Conservation (phyloP, 2,113 vertebrate genomes). For the Coregonus clupeaformis region DNA sequence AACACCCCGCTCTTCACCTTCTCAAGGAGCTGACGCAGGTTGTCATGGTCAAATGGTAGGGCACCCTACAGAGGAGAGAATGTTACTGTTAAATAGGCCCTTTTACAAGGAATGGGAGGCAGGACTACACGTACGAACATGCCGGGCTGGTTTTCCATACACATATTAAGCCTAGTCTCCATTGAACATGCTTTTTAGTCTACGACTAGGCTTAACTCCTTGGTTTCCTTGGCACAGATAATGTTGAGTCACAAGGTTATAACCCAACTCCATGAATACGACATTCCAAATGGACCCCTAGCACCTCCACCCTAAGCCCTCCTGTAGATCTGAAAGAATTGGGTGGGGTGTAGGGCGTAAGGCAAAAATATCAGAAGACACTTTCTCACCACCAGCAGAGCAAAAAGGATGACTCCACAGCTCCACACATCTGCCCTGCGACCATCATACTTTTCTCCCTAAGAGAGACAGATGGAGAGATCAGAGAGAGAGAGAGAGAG, state of each 20-base stretch:
- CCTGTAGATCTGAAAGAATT: too few relatives aligned
- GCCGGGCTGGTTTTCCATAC: background rate
- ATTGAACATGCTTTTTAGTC: too few relatives aligned
- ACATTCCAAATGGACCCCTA: too few relatives aligned
- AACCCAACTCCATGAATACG: too few relatives aligned
- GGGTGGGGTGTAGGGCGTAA: too few relatives aligned
- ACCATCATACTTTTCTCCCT: conserved; percentile 92
- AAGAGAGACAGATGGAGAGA: conserved; percentile 21
- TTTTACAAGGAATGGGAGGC: background rate
- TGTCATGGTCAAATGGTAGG: conserved; percentile 91
- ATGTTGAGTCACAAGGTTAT: too few relatives aligned
- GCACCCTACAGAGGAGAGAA: conserved; percentile 75
- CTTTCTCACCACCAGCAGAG: conserved; percentile 82
- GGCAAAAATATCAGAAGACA: background rate
- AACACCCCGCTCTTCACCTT: conserved; percentile 93
- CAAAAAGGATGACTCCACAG: conserved; percentile 90
- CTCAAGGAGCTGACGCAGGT: conserved; percentile 91
- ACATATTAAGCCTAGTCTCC: too few relatives aligned
- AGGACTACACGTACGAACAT: background rate
- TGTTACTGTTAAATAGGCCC: background rate
- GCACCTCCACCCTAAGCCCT: too few relatives aligned
- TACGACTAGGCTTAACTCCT: too few relatives aligned
- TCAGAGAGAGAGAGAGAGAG: too few relatives aligned
- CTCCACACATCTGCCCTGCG: conserved; percentile 91
- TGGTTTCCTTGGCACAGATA: too few relatives aligned